Evolutionary conservation across 2,113 vertebrate genomes (phyloP).

Genomic region (Grus americana): DNA sequence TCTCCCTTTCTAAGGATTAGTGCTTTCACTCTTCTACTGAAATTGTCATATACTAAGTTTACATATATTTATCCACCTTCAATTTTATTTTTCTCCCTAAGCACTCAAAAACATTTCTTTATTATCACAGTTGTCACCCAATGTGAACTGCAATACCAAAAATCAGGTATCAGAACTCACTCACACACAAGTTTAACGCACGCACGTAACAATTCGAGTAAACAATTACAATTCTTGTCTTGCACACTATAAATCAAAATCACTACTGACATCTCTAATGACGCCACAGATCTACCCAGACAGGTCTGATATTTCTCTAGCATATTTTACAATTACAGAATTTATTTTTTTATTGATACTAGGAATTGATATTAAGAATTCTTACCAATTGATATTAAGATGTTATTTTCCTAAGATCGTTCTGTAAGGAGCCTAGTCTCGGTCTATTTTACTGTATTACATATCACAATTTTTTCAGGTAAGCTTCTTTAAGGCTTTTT

Average conservation of each 20-base stretch:
- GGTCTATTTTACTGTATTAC: background rate
- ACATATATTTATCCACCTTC: background rate
- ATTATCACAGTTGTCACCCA: background rate
- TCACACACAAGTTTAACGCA: background rate
- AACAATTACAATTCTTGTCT: background rate
- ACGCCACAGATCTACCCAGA: background rate
- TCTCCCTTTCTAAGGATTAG: background rate
- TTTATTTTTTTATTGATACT: background rate
- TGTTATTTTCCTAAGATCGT: background rate
- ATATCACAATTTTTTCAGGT: rapidly evolving
- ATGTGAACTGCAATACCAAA: background rate
- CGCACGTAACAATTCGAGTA: background rate
- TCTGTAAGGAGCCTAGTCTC: background rate
- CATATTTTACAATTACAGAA: background rate
- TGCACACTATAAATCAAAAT: background rate
- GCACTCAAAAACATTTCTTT: background rate
- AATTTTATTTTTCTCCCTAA: background rate
- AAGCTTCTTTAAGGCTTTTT: background rate
- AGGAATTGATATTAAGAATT: background rate
- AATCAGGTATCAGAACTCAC: background rate
- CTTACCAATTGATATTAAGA: background rate
- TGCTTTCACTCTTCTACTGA: background rate
- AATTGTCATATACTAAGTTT: background rate
- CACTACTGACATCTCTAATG: background rate
- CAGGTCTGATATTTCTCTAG: background rate